Percentiles rank a stretch among this genome's conserved stretches.
Evolutionary conservation across 2,113 vertebrate genomes (phyloP).

Genomic region (Aleadryas rufinucha): DNA sequence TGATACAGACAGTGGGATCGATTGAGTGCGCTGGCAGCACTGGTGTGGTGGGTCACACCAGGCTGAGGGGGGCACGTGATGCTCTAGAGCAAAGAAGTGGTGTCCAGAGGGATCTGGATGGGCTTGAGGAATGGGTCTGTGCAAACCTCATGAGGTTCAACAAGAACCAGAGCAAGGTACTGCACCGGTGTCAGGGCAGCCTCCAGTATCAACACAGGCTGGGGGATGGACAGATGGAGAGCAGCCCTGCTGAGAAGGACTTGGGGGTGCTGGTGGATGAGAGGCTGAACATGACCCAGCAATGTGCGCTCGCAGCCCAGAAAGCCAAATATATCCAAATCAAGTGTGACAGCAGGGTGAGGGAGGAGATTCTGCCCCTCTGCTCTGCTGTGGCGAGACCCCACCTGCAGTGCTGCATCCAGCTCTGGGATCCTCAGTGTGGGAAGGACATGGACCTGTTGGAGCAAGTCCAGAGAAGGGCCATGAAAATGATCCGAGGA

Average conservation of each 20-base stretch:
- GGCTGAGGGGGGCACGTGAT: background rate
- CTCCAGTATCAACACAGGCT: fast-evolving
- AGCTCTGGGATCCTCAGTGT: background rate
- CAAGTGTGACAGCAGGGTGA: background rate
- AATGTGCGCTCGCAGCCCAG: fast-evolving
- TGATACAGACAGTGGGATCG: background rate
- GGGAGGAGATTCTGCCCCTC: background rate
- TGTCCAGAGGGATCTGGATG: background rate
- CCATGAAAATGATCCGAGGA: background rate
- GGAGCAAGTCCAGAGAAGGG: background rate
- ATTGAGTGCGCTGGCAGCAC: fast-evolving
- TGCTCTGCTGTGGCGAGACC: background rate
- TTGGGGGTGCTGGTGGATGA: background rate
- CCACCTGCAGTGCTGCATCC: background rate
- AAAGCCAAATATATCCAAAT: fast-evolving
- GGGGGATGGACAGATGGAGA: background rate
- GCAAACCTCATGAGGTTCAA: background rate
- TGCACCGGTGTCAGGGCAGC: background rate
- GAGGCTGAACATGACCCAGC: fast-evolving
- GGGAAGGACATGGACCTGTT: background rate
- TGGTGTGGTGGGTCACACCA: background rate
- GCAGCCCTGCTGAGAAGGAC: background rate
- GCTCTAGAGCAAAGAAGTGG: background rate
- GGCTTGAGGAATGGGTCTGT: background rate
- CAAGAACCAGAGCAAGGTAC: background rate